Evolutionary conservation across 2,113 vertebrate genomes (phyloP), one percentile per base, ranked within the genome.

Genomic region (Agelaius tricolor): DNA sequence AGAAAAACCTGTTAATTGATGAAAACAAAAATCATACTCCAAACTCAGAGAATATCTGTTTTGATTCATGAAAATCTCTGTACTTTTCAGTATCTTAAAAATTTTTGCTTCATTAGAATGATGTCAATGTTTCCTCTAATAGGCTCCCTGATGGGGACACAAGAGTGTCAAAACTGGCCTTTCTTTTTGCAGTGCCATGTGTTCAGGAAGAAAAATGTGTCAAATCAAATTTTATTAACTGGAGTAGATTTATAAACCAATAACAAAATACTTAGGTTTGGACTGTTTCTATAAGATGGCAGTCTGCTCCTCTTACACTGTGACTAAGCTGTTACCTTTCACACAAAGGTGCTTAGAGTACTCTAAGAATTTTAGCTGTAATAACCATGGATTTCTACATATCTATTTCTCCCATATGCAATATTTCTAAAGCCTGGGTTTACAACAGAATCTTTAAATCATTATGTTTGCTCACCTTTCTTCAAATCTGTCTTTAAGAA

Each of bases 401-500:
- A 62, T 8, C 11, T 80, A 24, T 74, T 88, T 81, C 35, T 80
- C 63, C 51, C 46, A 55, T 5, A 28, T 20, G 26, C 3, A 76
- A 26, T 86, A 86, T 88, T 86, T 51, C 41, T n/a, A 71, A 88
- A 71, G 10, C 15, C 43, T 72, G 22, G 27, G 2, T 86, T 93
- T 90, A 35, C 43, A 30, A 22, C 35, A 20, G 15, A 74, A 5
- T 57, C 90, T 77, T 92, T 67, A 92, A 84, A 89, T 57, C 16
- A 72, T 63, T 86, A 71, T 30, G 4, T 58, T 81, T 72, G 9
- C 24, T 86, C 75, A 84, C 39, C 47, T 90, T 41, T 90, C 33
- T 84, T 73, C 33, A 88, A 66, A 93, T 55, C 68, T 80, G 9
- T 65, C 61, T 68, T 92, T 92, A 92, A 87, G 61, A 78, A 28